These are phyloP conservation scores for Oncorhynchus clarkii DNA, from an alignment of 2,113 vertebrate genomes.

Conservation along the genomic window DNA sequence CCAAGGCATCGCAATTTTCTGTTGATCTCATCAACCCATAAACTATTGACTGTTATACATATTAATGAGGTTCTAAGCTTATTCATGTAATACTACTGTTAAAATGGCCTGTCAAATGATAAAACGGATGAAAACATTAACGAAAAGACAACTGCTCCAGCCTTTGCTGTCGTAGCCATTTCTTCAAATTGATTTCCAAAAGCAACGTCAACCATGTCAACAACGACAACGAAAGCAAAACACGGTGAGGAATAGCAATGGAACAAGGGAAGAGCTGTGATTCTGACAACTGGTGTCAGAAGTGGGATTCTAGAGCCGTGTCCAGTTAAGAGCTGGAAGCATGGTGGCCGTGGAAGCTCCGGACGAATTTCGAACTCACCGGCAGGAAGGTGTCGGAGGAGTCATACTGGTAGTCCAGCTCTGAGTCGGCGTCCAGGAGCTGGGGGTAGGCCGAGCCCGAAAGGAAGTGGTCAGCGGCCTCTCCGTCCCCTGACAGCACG, in stretches of 20 bases:
- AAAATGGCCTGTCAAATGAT: not conserved
- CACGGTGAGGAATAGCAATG: conserved; percentile 1
- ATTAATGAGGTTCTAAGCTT: not conserved
- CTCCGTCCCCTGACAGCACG: conserved; percentile 90
- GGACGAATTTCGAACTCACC: conserved; percentile 74
- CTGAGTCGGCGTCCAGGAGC: conserved; percentile 79
- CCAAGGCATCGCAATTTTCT: not conserved
- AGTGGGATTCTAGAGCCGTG: not conserved
- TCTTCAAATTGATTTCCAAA: not conserved
- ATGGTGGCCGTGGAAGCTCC: conserved; percentile 2
- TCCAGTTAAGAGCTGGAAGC: conserved; percentile 31
- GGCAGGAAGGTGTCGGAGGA: conserved; percentile 80
- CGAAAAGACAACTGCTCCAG: conserved; percentile 6
- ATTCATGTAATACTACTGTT: not conserved
- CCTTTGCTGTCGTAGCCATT: not conserved
- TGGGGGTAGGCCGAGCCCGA: conserved; percentile 77
- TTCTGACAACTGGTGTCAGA: not conserved
- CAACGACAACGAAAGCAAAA: conserved; percentile 8
- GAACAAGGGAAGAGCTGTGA: not conserved
- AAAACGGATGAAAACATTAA: not conserved
- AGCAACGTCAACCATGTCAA: conserved; percentile 2
- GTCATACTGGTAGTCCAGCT: conserved; percentile 89
- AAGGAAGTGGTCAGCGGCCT: conserved; percentile 75
- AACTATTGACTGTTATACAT: not conserved
- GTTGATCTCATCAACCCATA: not conserved